A percentile compares a stretch with the other conserved stretches of the same genome.
These are phyloP conservation scores for Drosophila pruinosa DNA, from an alignment of 1,140 invertebrate genomes.

Conservation along the genomic window DNA sequence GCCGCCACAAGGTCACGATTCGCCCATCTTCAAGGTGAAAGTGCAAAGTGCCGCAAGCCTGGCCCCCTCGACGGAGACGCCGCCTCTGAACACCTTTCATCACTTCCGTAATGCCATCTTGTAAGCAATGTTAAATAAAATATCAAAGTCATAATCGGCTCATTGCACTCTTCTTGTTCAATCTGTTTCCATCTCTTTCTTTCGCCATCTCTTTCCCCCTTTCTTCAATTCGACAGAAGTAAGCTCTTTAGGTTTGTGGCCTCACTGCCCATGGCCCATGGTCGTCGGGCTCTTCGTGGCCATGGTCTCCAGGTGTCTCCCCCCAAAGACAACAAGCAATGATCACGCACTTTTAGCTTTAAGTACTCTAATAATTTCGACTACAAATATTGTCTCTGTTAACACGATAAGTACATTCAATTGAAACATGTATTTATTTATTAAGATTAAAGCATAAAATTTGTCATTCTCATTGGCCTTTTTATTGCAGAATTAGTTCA, in stretches of 20 bases:
- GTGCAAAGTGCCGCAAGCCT: constrained; percentile 54
- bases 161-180: constrained; percentile 23
- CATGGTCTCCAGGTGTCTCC: constrained; percentile 54
- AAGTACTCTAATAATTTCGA: constrained; percentile 15
- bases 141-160: constrained; percentile 37
- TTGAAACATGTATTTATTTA: not conserved
- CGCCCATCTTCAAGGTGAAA: constrained; percentile 74
- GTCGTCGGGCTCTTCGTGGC: constrained; percentile 39
- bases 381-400: constrained; percentile 5
- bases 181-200: not conserved
- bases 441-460: not conserved
- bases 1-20: constrained; percentile 59
- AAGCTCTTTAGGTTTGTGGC: constrained; percentile 68
- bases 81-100: constrained; percentile 22
- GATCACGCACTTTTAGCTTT: constrained; percentile 25
- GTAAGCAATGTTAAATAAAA: constrained; percentile 56
- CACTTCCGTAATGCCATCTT: constrained; percentile 68
- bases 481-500: not conserved
- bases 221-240: constrained; percentile 50
- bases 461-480: not conserved
- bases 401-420: not conserved
- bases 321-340: constrained; percentile 15
- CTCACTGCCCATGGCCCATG: constrained; percentile 57
- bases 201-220: not conserved
- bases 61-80: not conserved